Evolutionary conservation across 2,888 invertebrate species (phyloP).

Genomic region (Poecilobothrus nobilitatus): DNA sequence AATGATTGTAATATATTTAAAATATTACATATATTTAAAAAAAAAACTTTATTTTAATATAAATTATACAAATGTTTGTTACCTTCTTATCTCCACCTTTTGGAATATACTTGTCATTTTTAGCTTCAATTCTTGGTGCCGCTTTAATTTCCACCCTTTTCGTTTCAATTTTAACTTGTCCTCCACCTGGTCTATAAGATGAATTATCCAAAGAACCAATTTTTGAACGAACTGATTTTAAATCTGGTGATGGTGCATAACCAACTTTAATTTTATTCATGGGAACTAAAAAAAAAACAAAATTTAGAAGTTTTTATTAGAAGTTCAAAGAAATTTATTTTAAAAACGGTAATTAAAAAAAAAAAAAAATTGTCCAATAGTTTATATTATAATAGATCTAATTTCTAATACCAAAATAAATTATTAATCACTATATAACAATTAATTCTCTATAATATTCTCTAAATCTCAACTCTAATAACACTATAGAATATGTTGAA

Average conservation of each 20-base stretch:
- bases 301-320: too few species aligned
- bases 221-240: constrained; percentile 85
- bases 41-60: too few species aligned
- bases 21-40: too few species aligned
- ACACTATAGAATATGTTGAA: too few species aligned
- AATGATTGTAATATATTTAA: too few species aligned
- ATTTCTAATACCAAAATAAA: too few species aligned
- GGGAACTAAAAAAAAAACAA: constrained; percentile 55
- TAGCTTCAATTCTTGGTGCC: constrained; percentile 79
- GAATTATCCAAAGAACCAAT: constrained; percentile 87
- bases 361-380: background rate
- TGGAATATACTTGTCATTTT: constrained; percentile 79
- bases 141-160: constrained; percentile 78
- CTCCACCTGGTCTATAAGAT: constrained; percentile 81
- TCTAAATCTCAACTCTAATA: too few species aligned
- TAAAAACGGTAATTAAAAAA: background rate
- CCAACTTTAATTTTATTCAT: constrained; percentile 93
- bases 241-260: constrained; percentile 82
- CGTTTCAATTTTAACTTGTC: constrained; percentile 78
- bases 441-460: too few species aligned
- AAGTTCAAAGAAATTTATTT: constrained; percentile 7
- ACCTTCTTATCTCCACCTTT: constrained; percentile 90
- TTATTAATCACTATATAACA: too few species aligned
- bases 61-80: constrained; percentile 22
- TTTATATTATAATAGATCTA: background rate